These are phyloP conservation scores for Aelia acuminata DNA, from an alignment of 2,888 invertebrate genomes.

Conservation along the genomic window DNA sequence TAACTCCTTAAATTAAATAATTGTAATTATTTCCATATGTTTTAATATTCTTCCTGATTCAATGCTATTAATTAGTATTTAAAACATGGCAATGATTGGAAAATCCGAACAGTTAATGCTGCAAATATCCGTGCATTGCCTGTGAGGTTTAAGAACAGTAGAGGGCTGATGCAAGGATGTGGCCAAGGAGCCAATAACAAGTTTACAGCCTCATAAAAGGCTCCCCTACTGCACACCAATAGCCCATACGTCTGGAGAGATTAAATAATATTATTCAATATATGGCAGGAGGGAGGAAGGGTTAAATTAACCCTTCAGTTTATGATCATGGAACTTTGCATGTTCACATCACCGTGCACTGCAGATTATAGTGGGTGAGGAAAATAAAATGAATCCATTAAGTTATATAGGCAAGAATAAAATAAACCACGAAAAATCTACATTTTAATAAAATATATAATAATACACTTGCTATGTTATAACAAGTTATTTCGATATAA, in stretches of 20 bases:
- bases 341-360: not conserved
- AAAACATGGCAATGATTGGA: too few relatives aligned
- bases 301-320: not conserved
- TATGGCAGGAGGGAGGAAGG: not conserved
- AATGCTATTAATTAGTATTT: too few relatives aligned
- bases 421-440: not conserved
- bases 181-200: conserved; percentile 18
- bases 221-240: not conserved
- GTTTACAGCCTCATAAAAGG: conserved; percentile 4
- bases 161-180: not conserved
- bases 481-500: too few relatives aligned
- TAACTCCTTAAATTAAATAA: too few relatives aligned
- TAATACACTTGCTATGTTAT: not conserved
- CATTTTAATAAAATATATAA: not conserved
- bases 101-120: too few relatives aligned
- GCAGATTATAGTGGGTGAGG: not conserved
- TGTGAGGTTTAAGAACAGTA: not conserved
- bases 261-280: conserved; percentile 28
- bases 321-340: not conserved
- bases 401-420: not conserved
- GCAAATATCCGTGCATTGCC: not conserved
- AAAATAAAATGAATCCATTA: not conserved
- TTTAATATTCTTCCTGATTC: too few relatives aligned
- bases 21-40: too few relatives aligned
- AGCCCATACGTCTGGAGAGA: not conserved